phyloP scores from a whole-genome alignment of 1,140 invertebrate genomes.

The Araneus ventricosus region DNA sequence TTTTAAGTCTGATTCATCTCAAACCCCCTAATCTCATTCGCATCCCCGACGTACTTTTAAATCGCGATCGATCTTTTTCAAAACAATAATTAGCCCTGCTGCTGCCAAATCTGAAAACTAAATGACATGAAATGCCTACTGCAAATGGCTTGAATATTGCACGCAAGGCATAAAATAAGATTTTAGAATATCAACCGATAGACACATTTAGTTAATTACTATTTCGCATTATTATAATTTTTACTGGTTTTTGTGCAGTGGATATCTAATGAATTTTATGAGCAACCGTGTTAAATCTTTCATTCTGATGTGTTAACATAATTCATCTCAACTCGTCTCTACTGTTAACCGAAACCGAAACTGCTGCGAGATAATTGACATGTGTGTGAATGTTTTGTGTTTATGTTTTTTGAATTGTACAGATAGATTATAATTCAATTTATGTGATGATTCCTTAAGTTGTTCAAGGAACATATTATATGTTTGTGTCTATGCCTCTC shows the following conservation, averaged over 20 bases:
- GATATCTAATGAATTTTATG: no score
- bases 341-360: constrained; percentile 21
- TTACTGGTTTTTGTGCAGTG: no score
- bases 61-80: constrained; percentile 66
- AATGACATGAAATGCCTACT: neutral
- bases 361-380: neutral
- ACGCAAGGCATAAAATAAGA: no score
- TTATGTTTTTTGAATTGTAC: no score
- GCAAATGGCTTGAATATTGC: neutral
- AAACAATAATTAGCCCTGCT: constrained; percentile 57
- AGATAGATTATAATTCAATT: no score
- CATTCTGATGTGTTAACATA: neutral
- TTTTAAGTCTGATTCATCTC: constrained; percentile 64
- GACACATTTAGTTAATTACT: no score
- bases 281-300: neutral
- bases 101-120: constrained; percentile 45
- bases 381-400: constrained; percentile 46
- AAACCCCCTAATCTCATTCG: constrained; percentile 35
- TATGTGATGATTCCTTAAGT: no score
- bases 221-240: no score
- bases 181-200: no score
- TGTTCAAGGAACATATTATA: no score
- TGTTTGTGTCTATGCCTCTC: no score
- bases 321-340: neutral
- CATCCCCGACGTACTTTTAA: constrained; percentile 56